A percentile compares a stretch with the other conserved stretches of the same genome.
phyloP scores from a whole-genome alignment of 2,797 vertebrate genomes.

The Pogoniulus pusillus region DNA sequence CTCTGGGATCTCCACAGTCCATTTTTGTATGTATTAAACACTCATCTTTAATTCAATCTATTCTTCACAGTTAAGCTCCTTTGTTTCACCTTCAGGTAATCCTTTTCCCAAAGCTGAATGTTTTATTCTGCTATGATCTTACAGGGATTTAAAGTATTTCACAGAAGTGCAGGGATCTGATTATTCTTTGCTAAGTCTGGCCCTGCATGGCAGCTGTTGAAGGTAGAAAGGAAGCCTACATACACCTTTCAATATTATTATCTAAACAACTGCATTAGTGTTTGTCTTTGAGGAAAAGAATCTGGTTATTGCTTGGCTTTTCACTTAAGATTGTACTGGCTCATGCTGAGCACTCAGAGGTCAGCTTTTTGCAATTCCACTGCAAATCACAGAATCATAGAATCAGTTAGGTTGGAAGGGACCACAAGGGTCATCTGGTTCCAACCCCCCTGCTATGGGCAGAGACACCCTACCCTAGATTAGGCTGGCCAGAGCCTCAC shows the following conservation, averaged over 20 bases:
- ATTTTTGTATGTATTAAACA: background rate
- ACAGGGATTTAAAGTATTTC: background rate
- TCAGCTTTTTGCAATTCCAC: background rate
- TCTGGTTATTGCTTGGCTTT: background rate
- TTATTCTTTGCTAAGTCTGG: background rate
- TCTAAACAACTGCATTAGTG: background rate
- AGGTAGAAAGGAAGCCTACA: background rate
- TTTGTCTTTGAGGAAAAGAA: background rate
- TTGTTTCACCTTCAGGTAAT: conserved; percentile 30
- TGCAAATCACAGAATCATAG: no score
- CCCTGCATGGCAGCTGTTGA: background rate
- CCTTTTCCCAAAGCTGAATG: background rate
- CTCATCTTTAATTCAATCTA: background rate
- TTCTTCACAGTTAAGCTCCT: background rate
- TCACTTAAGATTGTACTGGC: background rate
- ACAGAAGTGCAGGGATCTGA: background rate
- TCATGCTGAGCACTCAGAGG: background rate
- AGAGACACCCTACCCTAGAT: no score
- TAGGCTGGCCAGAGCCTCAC: no score
- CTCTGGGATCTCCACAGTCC: background rate
- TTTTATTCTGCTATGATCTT: background rate
- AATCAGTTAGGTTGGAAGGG: no score
- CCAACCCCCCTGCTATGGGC: no score
- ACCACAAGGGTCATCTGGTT: no score
- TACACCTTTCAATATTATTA: background rate